Conservation (phyloP, 2,113 vertebrate species). For the Craseonycteris thonglongyai region DNA sequence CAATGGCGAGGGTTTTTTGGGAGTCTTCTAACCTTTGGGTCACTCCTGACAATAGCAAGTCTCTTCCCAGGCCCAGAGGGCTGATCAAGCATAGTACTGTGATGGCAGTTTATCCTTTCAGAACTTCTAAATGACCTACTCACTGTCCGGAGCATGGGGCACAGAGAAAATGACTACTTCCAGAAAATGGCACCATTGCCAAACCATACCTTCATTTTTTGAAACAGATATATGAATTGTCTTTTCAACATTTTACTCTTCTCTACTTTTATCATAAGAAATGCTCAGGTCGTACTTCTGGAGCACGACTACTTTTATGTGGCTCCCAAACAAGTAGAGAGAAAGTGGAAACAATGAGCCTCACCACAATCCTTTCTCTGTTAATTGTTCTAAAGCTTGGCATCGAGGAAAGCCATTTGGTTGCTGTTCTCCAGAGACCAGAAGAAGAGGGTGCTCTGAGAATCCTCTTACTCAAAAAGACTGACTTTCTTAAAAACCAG, state of each 20-base stretch:
- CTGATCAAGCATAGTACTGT: background rate
- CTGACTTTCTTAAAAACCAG: background rate
- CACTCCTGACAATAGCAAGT: background rate
- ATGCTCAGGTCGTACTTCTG: background rate
- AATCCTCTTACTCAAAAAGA: background rate
- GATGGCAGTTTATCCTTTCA: background rate
- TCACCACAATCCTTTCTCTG: background rate
- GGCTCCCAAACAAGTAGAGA: background rate
- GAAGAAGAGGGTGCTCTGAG: background rate
- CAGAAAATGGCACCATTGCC: background rate
- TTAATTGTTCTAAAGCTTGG: background rate
- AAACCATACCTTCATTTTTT: background rate
- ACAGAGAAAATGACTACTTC: background rate
- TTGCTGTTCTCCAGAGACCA: background rate
- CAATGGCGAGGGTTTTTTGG: background rate
- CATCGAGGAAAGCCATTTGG: background rate
- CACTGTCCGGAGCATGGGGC: too few species aligned
- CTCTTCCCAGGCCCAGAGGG: background rate
- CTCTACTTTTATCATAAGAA: background rate
- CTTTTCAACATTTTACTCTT: background rate
- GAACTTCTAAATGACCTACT: background rate
- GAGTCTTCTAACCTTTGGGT: background rate
- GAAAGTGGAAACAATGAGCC: background rate
- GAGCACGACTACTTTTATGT: background rate
- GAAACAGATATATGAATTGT: background rate